Evolutionary conservation across 2,888 invertebrate genomes (phyloP), one percentile per base, ranked within the genome.

Genomic region (Listrodromus nycthemerus): DNA sequence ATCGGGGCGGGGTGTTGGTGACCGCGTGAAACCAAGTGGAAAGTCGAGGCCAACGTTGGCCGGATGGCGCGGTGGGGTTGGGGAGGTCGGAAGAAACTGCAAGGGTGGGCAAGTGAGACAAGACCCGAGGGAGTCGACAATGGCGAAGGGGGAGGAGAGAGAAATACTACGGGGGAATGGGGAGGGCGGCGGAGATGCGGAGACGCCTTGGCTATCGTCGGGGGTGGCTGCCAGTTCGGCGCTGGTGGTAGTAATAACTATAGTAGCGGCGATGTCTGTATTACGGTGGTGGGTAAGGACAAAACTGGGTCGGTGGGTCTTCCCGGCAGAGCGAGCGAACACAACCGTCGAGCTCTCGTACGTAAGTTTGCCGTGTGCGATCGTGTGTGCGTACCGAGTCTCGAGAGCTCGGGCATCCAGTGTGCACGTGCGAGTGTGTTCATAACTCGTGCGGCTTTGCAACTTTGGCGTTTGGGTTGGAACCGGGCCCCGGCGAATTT

Each of bases 261-360:
- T 41, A 13, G 67, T 30, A 67, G 41, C 50, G 13, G 16, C 58
- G 2, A 27, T 19, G 50, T 50, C 19, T 19, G 50, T 50, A 19
- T 16, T 74, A 66, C 24, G 48, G 65, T 19, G 66, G 55, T 69
- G 65, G 74, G 69, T 50, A 74, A 74, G 69, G 77, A 69, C 50
- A 74, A 80, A 84, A 84, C 77, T 84, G 83, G 83, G 83, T 84
- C 83, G 80, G 67, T 76, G 67, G 74, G 70, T 74, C 77, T 78
- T 74, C 66, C 21, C 70, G 71, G 73, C 19, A 63, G 50, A 77
- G 76, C 71, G 63, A 48, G 77, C 74, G 65, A 80, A 84, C 69
- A 55, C 80, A 50, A 71, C 48, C 69, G 73, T 65, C 77, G 73
- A 80, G 73, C 67, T 67, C 30, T 58, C 61, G 30, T 63, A 58